Conservation (phyloP, 1,140 invertebrate genomes). For the Theocolax elegans region DNA sequence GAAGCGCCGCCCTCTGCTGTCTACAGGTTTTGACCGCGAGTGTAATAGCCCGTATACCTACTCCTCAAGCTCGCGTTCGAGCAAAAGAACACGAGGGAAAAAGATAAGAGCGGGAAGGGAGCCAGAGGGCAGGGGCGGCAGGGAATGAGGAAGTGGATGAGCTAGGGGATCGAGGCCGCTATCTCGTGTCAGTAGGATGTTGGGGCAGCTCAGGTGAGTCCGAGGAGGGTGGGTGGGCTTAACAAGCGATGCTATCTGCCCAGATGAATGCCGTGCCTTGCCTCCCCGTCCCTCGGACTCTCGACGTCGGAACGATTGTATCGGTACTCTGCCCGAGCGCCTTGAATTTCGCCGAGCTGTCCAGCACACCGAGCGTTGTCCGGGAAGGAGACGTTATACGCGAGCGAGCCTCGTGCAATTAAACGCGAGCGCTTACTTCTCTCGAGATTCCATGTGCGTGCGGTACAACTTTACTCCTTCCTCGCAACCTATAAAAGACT, state of each 20-base stretch:
- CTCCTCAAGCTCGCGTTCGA: not conserved
- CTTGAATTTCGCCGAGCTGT: slow-evolving; percentile 31
- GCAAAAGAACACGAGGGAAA: slow-evolving; percentile 15
- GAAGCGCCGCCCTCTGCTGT: not conserved
- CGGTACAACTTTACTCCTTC: too few species aligned
- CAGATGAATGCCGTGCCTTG: slow-evolving; percentile 49
- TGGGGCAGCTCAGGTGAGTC: slow-evolving; percentile 14
- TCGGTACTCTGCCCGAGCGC: slow-evolving; percentile 1
- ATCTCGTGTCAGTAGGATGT: slow-evolving; percentile 46
- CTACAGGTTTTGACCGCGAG: not conserved
- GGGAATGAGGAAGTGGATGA: slow-evolving; percentile 11
- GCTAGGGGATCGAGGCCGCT: slow-evolving; percentile 13
- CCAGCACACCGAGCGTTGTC: too few species aligned
- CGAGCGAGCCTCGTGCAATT: not conserved
- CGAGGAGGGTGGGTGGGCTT: slow-evolving; percentile 42
- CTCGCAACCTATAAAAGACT: too few species aligned
- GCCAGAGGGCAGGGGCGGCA: not conserved
- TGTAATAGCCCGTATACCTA: not conserved
- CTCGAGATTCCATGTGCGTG: too few species aligned
- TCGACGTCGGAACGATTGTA: slow-evolving; percentile 11
- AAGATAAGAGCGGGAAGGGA: slow-evolving; percentile 22
- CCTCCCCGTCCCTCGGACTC: slow-evolving; percentile 32
- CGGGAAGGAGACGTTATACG: not conserved
- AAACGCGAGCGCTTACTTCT: not conserved
- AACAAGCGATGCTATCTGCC: slow-evolving; percentile 53